phyloP scores from a whole-genome alignment of 2,113 vertebrate genomes.

The Orthonyx spaldingii region DNA sequence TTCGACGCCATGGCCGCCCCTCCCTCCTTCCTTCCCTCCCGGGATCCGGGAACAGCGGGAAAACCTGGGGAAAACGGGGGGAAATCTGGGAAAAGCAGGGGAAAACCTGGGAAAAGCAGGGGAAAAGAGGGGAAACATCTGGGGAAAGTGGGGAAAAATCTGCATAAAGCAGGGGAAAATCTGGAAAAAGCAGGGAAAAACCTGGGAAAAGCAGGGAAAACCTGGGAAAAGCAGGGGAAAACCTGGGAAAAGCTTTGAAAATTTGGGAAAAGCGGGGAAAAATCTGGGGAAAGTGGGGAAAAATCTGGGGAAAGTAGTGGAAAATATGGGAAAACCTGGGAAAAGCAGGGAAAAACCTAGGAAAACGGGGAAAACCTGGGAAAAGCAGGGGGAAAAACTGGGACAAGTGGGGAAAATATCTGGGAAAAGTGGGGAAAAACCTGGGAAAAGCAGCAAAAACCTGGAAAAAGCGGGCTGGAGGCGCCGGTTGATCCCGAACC shows the following conservation, averaged over 20 bases:
- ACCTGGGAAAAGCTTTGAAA: background rate
- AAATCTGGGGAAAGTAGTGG: too few species aligned
- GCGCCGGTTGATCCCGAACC: too few species aligned
- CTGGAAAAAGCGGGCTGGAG: background rate
- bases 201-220: fast-evolving
- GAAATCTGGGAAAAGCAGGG: too few species aligned
- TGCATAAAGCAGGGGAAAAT: too few species aligned
- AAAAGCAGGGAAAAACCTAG: background rate
- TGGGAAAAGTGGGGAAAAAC: background rate
- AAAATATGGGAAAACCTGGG: too few species aligned
- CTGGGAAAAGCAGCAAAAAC: fast-evolving
- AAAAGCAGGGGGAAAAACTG: fast-evolving
- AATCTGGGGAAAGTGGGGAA: fast-evolving
- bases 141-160: too few species aligned
- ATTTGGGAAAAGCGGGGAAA: background rate
- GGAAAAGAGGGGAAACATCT: too few species aligned
- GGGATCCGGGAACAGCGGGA: background rate
- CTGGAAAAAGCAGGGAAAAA: too few species aligned
- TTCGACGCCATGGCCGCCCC: conserved; percentile 35
- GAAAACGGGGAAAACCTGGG: too few species aligned
- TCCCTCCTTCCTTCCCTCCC: background rate
- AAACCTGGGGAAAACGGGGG: too few species aligned
- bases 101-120: too few species aligned
- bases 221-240: too few species aligned
- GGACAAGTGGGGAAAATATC: background rate